Evolutionary conservation across 2,888 invertebrate genomes (phyloP).

Genomic region (Mayetiola destructor): DNA sequence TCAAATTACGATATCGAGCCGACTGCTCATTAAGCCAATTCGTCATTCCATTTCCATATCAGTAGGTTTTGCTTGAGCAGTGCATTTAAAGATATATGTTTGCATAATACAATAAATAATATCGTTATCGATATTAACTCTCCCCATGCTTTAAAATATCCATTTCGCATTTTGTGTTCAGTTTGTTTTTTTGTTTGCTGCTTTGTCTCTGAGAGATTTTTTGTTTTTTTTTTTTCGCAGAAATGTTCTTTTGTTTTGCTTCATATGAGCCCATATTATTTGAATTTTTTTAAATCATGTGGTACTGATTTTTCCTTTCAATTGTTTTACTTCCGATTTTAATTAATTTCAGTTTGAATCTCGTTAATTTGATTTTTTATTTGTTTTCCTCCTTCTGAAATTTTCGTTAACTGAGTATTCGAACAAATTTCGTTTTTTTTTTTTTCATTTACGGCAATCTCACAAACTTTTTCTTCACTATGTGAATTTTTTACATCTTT

Average conservation of each 20-base stretch:
- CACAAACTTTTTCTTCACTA: neutral
- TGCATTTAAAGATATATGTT: no score
- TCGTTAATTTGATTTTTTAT: neutral
- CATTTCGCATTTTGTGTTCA: neutral
- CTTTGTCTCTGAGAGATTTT: neutral
- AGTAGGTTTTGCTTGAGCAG: no score
- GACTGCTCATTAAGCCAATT: no score
- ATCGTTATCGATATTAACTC: no score
- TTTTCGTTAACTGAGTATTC: neutral
- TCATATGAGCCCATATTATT: neutral
- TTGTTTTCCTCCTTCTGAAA: neutral
- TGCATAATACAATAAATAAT: no score
- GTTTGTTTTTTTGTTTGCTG: neutral
- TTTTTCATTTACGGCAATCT: neutral
- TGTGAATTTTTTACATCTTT: neutral
- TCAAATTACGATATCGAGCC: no score
- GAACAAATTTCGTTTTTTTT: neutral
- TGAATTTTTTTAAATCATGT: neutral
- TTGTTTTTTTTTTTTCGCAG: neutral
- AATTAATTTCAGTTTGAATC: neutral
- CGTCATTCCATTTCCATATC: no score
- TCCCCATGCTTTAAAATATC: no score
- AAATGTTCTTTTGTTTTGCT: neutral
- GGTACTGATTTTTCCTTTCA: neutral
- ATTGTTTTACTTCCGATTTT: neutral